These are phyloP conservation scores for Tetheella fluctuosa DNA, from an alignment of 2,888 invertebrate genomes.

Conservation along the genomic window DNA sequence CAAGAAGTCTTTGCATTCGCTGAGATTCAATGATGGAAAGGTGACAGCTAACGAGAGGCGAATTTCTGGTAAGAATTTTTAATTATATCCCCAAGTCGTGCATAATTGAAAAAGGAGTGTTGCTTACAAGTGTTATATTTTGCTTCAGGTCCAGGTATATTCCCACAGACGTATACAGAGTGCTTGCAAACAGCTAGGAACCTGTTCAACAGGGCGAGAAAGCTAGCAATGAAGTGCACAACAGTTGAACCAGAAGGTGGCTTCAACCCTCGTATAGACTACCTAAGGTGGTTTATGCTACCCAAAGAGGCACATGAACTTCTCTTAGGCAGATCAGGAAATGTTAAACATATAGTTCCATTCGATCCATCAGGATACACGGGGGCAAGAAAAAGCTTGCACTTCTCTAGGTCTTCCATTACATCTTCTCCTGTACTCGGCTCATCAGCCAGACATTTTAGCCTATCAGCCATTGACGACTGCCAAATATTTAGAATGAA, in stretches of 20 bases:
- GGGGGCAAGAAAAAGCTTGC: conserved; percentile 78
- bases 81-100: not conserved
- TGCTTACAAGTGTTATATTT: conserved; percentile 15
- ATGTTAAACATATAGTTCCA: conserved; percentile 90
- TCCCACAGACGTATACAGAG: conserved; percentile 90
- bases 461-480: conserved; percentile 87
- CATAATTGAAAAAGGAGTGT: not conserved
- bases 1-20: conserved; percentile 91
- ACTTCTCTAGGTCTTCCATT: conserved; percentile 64
- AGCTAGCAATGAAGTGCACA: conserved; percentile 89
- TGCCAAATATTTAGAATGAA: conserved; percentile 77
- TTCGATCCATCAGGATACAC: conserved; percentile 87
- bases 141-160: conserved; percentile 85
- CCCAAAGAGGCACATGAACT: conserved; percentile 94
- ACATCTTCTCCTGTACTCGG: conserved; percentile 78
- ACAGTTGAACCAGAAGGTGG: conserved; percentile 89
- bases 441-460: conserved; percentile 87
- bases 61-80: conserved; percentile 81
- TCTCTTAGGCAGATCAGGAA: conserved; percentile 88
- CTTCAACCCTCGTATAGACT: conserved; percentile 88
- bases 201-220: conserved; percentile 90
- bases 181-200: conserved; percentile 91
- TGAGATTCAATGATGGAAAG: conserved; percentile 89
- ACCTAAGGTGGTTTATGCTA: conserved; percentile 94
- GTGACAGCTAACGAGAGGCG: conserved; percentile 89